These are phyloP conservation scores for Sipha maydis DNA, from an alignment of 2,888 invertebrate genomes.

Conservation along the genomic window DNA sequence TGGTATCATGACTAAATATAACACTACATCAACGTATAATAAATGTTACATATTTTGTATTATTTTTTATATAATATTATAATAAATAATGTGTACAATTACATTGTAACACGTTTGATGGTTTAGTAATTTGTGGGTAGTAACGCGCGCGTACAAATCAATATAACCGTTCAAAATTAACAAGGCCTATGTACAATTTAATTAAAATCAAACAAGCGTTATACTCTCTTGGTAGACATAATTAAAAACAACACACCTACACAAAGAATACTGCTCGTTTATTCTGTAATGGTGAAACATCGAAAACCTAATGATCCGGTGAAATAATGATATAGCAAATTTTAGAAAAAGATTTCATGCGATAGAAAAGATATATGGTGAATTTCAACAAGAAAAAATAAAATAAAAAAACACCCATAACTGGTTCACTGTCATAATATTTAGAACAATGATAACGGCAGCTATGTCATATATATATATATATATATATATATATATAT, in stretches of 20 bases:
- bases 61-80: no score
- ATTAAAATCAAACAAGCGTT: constrained; percentile 6
- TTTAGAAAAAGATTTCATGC: no score
- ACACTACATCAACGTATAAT: no score
- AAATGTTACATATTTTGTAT: no score
- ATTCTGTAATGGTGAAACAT: not conserved
- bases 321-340: not conserved
- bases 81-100: not conserved
- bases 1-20: no score
- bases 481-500: no score
- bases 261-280: not conserved
- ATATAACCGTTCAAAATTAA: not conserved
- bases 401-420: no score
- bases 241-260: not conserved
- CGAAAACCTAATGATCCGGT: not conserved
- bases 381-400: no score
- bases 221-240: not conserved
- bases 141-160: not conserved
- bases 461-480: no score
- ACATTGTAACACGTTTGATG: not conserved
- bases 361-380: no score
- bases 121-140: not conserved
- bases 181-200: not conserved
- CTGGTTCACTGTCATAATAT: no score
- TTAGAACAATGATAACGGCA: no score